These are phyloP conservation scores for Lophotis ruficrista DNA, from an alignment of 2,113 vertebrate genomes.

Conservation along the genomic window DNA sequence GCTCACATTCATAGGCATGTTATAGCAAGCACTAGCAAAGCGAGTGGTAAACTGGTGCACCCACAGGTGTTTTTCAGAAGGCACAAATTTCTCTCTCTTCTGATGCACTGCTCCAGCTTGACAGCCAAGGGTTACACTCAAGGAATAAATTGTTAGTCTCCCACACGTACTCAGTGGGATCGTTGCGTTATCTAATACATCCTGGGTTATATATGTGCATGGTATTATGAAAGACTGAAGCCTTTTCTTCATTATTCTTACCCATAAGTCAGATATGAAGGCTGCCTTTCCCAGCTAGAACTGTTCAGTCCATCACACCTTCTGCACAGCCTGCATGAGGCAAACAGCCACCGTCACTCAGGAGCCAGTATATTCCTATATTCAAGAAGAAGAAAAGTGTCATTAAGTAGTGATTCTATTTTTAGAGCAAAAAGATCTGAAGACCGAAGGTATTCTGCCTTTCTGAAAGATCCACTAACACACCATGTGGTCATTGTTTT, in stretches of 20 bases:
- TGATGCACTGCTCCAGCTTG: not conserved
- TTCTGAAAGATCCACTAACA: not conserved
- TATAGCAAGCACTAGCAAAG: not conserved
- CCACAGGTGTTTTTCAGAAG: not conserved
- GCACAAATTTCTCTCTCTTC: not conserved
- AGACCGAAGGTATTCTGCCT: not conserved
- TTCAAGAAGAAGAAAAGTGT: not conserved
- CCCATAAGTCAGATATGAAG: not conserved
- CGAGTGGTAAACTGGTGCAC: not conserved
- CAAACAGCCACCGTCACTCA: not conserved
- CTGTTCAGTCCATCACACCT: not conserved
- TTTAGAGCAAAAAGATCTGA: not conserved
- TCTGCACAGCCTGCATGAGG: not conserved
- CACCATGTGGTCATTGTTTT: not conserved
- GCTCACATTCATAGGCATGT: not conserved
- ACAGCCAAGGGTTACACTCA: not conserved
- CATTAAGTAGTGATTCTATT: not conserved
- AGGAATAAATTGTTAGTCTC: not conserved
- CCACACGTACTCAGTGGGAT: not conserved
- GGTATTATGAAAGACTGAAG: not conserved
- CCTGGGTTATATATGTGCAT: not conserved
- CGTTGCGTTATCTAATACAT: not conserved
- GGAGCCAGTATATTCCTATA: not conserved
- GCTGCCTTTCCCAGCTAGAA: accelerated
- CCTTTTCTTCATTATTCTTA: not conserved